Percentiles rank a stretch among this genome's conserved stretches.
Evolutionary conservation across 2,888 invertebrate genomes (phyloP).

Genomic region (Phengaris alcon): DNA sequence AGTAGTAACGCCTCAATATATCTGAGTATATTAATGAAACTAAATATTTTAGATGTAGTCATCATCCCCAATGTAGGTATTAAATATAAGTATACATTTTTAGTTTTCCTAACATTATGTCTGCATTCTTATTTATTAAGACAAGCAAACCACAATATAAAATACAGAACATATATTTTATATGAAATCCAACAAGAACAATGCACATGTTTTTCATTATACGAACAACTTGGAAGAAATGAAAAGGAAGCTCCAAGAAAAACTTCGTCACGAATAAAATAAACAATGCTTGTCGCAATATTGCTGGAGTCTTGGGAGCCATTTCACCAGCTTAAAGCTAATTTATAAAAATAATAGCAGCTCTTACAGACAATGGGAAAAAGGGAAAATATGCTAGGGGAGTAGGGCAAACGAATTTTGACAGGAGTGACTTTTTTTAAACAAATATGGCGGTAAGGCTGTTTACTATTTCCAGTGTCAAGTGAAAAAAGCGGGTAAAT

Average conservation of each 20-base stretch:
- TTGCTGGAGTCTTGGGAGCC: background rate
- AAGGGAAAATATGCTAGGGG: constrained; percentile 28
- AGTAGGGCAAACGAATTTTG: background rate
- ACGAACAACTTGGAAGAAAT: background rate
- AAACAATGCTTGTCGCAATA: constrained; percentile 11
- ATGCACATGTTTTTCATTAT: constrained; percentile 13
- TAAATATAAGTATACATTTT: too few relatives aligned
- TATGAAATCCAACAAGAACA: background rate
- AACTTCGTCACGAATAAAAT: constrained; percentile 17
- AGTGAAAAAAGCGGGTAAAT: too few relatives aligned
- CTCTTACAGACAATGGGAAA: background rate
- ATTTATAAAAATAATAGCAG: constrained; percentile 24
- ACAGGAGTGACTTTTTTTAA: background rate
- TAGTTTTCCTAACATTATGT: background rate
- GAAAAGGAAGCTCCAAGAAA: constrained; percentile 6
- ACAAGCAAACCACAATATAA: background rate
- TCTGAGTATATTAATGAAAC: too few relatives aligned
- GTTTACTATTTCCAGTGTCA: too few relatives aligned
- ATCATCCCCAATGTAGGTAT: too few relatives aligned
- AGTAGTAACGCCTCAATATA: too few relatives aligned
- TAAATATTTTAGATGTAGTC: too few relatives aligned
- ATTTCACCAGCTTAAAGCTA: constrained; percentile 20
- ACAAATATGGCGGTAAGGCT: background rate
- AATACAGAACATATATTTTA: background rate
- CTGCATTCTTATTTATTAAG: background rate